Conservation (phyloP, 2,797 vertebrate genomes). For the Fistularia commersonii region DNA sequence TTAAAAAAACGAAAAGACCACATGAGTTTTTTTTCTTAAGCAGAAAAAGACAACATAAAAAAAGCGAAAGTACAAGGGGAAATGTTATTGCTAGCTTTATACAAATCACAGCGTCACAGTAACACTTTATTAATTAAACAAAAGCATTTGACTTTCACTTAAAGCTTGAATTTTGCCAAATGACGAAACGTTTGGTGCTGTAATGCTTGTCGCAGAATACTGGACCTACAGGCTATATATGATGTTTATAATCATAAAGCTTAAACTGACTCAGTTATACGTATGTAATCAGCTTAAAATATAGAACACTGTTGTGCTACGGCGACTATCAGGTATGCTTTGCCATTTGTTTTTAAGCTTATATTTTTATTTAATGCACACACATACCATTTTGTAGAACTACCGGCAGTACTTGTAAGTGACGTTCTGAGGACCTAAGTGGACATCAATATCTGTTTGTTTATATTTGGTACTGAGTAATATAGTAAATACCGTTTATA, state of each 20-base stretch:
- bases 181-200: slow-evolving; percentile 84
- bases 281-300: slow-evolving; percentile 80
- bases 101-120: slow-evolving; percentile 82
- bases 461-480: slow-evolving; percentile 78
- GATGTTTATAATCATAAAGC: slow-evolving; percentile 81
- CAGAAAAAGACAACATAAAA: slow-evolving; percentile 29
- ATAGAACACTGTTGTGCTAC: slow-evolving; percentile 84
- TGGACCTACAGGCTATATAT: slow-evolving; percentile 84
- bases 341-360: slow-evolving; percentile 73
- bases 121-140: slow-evolving; percentile 78
- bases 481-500: slow-evolving; percentile 48
- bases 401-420: slow-evolving; percentile 74
- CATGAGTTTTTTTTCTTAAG: slow-evolving; percentile 48
- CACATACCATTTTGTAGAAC: slow-evolving; percentile 55
- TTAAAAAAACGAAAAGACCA: too few species aligned
- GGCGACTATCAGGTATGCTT: slow-evolving; percentile 84
- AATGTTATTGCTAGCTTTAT: slow-evolving; percentile 83
- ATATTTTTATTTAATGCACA: slow-evolving; percentile 69
- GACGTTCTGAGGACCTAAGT: slow-evolving; percentile 71
- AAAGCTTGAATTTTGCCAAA: slow-evolving; percentile 89
- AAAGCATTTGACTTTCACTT: slow-evolving; percentile 85
- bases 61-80: slow-evolving; percentile 70
- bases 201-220: slow-evolving; percentile 82
- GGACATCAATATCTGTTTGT: slow-evolving; percentile 68
- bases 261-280: slow-evolving; percentile 81